Conservation (phyloP, 2,113 vertebrate species). For the Otocyon megalotis region DNA sequence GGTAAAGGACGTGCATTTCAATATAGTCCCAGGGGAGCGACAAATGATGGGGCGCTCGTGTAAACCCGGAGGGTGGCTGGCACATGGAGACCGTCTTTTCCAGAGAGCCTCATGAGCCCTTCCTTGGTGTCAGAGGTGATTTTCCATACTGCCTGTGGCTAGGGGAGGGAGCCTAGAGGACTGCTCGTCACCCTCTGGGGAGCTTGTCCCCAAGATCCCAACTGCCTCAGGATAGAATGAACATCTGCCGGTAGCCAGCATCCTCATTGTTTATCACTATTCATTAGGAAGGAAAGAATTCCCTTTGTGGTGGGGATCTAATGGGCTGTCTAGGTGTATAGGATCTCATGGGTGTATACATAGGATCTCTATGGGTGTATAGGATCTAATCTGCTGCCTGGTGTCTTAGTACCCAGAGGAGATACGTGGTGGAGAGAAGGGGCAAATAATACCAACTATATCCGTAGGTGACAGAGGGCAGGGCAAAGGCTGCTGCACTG, state of each 20-base stretch:
- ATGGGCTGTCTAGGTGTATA: not conserved
- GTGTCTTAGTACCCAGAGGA: not conserved
- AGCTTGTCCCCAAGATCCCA: not conserved
- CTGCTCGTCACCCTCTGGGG: not conserved
- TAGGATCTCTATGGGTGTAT: too few relatives aligned
- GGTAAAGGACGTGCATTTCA: not conserved
- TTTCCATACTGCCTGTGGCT: not conserved
- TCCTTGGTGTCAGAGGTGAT: not conserved
- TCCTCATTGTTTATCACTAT: not conserved
- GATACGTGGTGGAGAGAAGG: not conserved
- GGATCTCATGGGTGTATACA: not conserved
- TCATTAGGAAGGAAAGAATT: not conserved
- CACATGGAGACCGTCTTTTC: not conserved
- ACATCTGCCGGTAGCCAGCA: not conserved
- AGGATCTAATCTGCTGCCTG: not conserved
- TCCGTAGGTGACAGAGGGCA: not conserved
- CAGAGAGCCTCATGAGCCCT: not conserved
- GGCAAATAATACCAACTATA: not conserved
- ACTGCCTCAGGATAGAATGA: not conserved
- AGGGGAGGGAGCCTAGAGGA: not conserved
- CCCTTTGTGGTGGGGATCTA: not conserved
- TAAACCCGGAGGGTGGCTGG: not conserved
- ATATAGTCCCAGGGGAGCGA: not conserved
- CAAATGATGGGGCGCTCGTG: not conserved
- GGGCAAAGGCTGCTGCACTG: not conserved